Base-by-base conservation (phyloP, 2,113 vertebrate species). In the Sylvia atricapilla region DNA sequence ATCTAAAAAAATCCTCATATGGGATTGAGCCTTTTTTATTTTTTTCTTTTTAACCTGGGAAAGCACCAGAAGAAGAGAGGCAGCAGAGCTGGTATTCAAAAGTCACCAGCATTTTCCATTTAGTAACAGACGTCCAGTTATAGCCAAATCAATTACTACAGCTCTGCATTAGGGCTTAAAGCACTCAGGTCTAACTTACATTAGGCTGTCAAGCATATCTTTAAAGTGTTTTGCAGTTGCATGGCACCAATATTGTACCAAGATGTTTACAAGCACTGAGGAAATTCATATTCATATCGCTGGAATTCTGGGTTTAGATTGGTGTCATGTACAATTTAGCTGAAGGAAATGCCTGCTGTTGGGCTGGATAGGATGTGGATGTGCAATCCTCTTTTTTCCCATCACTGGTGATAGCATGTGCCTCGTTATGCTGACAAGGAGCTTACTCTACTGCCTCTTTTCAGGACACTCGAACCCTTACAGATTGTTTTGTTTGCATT, bases 181-280 rank as follows among this genome's bases (percentile, higher is more conserved):
- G 1, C 47, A 62, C 66, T 93, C 76, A 84, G 52, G 28, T 74
- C 59, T 94, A 73, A 49, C 78, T 82, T 33, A 43, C 66, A 84
- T 81, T 70, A 86, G 56, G 52, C 77, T 91, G 89, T 93, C 74
- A 83, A 69, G 75, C 23, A 33, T 18, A 58, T 58, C 78, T 83
- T 80, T 30, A 59, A 85, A 90, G 72, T 67, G 78, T 52, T 95
- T 87, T 88, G 90, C 59, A 73, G 67, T 9, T 83, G 67, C 89
- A 47, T 74, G 81, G 75, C 87, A 83, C 84, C 77, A 77, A 93
- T 83, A 70, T 76, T 78, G 78, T 72, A 92, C 33, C 69, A 74
- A 46, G 56, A 68, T 93, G 92, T 95, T 97, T 96, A 95, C 92
- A 95, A 96, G 95, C 72, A 87, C 41, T 24, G 41, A 89, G 44